These are phyloP conservation scores for Mesocricetus auratus DNA, from an alignment of 2,113 vertebrate genomes.

Conservation along the genomic window DNA sequence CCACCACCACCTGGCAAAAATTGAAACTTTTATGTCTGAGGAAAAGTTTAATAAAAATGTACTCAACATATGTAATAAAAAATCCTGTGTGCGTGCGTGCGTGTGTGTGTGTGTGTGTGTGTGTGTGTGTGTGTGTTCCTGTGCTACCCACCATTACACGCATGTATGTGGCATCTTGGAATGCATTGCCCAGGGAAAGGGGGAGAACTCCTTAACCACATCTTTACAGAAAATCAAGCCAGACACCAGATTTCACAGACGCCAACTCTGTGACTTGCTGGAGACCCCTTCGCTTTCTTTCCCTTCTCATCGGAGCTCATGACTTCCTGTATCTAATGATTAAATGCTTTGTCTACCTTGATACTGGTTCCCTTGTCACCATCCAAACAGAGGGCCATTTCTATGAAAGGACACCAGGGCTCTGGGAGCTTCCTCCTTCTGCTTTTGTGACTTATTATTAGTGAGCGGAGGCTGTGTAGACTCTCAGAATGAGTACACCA, in stretches of 20 bases:
- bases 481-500: background rate
- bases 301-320: fast-evolving
- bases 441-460: background rate
- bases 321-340: background rate
- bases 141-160: background rate
- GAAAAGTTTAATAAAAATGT: slow-evolving; percentile 44
- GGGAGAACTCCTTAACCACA: background rate
- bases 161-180: background rate
- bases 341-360: background rate
- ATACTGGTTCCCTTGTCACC: background rate
- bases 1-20: too few species aligned
- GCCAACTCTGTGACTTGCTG: too few species aligned
- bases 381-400: too few species aligned
- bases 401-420: background rate
- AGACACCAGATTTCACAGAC: background rate
- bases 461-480: background rate
- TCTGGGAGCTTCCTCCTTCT: background rate
- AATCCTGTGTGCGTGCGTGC: background rate
- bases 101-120: background rate
- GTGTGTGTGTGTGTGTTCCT: background rate
- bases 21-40: slow-evolving; percentile 41
- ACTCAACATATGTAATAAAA: slow-evolving; percentile 24
- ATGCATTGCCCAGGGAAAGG: background rate
- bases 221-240: background rate
- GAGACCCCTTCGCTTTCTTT: background rate